Percentiles rank a stretch among this genome's conserved stretches.
phyloP scores from a whole-genome alignment of 2,113 vertebrate genomes.

The Lepus timidus region DNA sequence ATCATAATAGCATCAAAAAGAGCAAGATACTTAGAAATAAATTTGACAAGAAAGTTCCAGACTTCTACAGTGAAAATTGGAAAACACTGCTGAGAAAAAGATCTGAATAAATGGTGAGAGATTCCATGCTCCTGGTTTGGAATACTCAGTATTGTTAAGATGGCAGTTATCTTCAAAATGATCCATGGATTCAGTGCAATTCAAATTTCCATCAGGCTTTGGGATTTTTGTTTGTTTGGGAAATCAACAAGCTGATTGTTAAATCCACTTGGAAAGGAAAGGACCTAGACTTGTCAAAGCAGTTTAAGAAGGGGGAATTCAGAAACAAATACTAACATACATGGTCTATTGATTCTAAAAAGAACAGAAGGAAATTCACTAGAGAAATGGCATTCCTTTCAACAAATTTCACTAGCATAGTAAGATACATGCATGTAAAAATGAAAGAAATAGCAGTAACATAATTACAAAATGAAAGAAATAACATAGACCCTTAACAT shows the following conservation, averaged over 20 bases:
- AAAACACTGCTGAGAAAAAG: background rate
- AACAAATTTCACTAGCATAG: background rate
- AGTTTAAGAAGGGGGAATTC: background rate
- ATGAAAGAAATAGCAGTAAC: background rate
- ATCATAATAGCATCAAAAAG: background rate
- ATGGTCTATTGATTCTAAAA: background rate
- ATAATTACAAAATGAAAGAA: no score
- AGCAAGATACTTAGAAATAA: slow-evolving; percentile 5
- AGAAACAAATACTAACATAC: slow-evolving; percentile 7
- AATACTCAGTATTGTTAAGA: background rate
- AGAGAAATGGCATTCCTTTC: background rate
- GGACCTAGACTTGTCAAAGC: background rate
- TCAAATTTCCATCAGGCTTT: background rate
- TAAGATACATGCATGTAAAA: background rate
- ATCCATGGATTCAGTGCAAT: background rate
- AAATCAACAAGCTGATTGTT: background rate
- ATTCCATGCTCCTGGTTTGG: background rate
- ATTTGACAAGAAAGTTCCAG: background rate
- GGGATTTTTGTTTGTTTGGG: background rate
- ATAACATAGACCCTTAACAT: background rate
- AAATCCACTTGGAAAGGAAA: background rate
- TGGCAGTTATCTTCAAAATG: background rate
- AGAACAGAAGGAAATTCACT: background rate
- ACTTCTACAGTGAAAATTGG: background rate
- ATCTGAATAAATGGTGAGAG: slow-evolving; percentile 15